A percentile compares a stretch with the other conserved stretches of the same genome.
Conservation (phyloP, 2,888 invertebrate genomes). For the Epinotia ramella region DNA sequence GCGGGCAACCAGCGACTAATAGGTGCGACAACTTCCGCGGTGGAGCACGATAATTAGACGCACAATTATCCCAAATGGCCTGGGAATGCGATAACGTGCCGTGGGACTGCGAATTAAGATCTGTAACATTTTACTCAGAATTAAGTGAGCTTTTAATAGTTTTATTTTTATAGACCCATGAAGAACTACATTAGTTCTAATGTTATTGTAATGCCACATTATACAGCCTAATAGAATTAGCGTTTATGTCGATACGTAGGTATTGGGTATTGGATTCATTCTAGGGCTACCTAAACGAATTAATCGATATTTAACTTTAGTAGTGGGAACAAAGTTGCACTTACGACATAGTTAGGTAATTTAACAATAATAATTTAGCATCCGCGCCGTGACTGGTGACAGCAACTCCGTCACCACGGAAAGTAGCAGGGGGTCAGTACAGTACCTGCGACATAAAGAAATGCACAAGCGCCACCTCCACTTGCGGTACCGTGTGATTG, state of each 20-base stretch:
- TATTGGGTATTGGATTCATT: background rate
- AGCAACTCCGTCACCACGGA: too few relatives aligned
- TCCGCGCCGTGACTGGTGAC: too few relatives aligned
- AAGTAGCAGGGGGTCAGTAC: too few relatives aligned
- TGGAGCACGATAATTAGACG: slow-evolving; percentile 43
- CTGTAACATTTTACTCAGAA: slow-evolving; percentile 26
- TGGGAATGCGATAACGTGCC: slow-evolving; percentile 48
- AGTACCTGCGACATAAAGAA: too few relatives aligned
- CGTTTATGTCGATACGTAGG: background rate
- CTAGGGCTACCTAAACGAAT: background rate
- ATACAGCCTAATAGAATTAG: background rate
- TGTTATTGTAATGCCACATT: background rate
- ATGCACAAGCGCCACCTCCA: too few relatives aligned
- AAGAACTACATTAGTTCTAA: background rate
- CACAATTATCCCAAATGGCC: slow-evolving; percentile 49
- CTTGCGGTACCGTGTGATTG: background rate
- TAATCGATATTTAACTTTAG: too few relatives aligned
- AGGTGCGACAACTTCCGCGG: slow-evolving; percentile 46
- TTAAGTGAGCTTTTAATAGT: slow-evolving; percentile 8
- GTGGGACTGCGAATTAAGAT: slow-evolving; percentile 47
- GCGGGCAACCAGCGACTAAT: slow-evolving; percentile 31
- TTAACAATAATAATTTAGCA: too few relatives aligned
- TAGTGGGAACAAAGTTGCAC: too few relatives aligned
- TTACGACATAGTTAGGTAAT: too few relatives aligned
- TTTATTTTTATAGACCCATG: background rate